Evolutionary conservation across 2,888 invertebrate genomes (phyloP), one percentile per base, ranked within the genome.

Genomic region (Andricus quercusramuli): DNA sequence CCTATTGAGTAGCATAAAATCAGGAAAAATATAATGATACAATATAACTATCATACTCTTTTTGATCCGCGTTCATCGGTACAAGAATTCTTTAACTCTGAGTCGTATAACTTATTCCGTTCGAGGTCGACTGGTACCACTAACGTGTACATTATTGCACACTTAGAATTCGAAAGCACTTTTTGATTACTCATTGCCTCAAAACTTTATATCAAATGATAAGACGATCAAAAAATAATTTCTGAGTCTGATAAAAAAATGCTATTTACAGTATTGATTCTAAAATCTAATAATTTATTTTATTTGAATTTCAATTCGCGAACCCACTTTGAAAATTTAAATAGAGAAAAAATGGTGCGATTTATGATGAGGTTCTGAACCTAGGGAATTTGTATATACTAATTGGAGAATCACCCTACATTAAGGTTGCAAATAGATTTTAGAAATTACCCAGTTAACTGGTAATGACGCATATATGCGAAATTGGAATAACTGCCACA

Each of bases 71-170:
- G 25, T 25, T 62, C 2, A 3, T 62, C 25, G 25, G 25, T 22
- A 13, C 15, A 15, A 15, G 29, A 29, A 64, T 29, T 29, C 25
- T 29, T 64, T 29, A 6, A 25, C 1, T 64, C 13, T n/a, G 22
- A 59, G 3, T 22, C 15, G 62, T 62, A 15, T n/a, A 64, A 13
- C 15, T 64, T 5, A 64, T 64, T 51, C 29, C 70, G 70, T 70
- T 70, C 70, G 51, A 70, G 20, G 47, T 70, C 51, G 70, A 32
- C 70, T 70, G 51, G 70, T 70, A 70, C 29, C 29, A 20, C 4
- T 70, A 20, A 51, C 29, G 51, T 70, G 15, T 47, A 22, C 17
- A n/a, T 70, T 20, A 51, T 51, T n/a, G 22, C 1, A 70, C 22
- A 47, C 20, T 51, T 17, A 47, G 5, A 25, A 51, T 47, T 11